phyloP scores from a whole-genome alignment of 2,113 vertebrate genomes.

The Ondatra zibethicus region DNA sequence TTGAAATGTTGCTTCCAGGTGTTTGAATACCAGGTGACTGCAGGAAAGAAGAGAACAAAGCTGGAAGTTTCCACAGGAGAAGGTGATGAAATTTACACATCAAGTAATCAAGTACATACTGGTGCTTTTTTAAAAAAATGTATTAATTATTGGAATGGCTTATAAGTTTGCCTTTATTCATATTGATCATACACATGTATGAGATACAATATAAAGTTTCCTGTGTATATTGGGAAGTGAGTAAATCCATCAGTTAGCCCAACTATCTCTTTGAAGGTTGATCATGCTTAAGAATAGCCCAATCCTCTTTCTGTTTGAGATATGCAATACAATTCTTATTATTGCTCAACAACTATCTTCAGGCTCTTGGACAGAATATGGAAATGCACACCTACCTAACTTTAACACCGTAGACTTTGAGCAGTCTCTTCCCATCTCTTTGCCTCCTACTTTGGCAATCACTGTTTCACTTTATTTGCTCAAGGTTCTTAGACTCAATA shows the following conservation, averaged over 20 bases:
- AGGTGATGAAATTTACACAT: background rate
- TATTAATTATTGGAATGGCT: background rate
- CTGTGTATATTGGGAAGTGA: too few relatives aligned
- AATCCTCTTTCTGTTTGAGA: background rate
- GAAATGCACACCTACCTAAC: background rate
- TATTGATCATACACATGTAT: background rate
- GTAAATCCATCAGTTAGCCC: background rate
- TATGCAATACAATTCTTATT: background rate
- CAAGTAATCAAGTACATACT: too few relatives aligned
- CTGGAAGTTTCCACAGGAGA: background rate
- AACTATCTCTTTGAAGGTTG: background rate
- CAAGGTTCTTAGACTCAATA: background rate
- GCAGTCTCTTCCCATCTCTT: background rate
- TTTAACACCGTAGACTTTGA: background rate
- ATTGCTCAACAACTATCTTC: background rate
- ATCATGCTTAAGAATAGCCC: too few relatives aligned
- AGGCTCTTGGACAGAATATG: background rate
- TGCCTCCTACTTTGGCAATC: background rate
- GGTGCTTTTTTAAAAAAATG: background rate
- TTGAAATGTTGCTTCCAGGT: background rate
- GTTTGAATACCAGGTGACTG: background rate
- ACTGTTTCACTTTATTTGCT: background rate
- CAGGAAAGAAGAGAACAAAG: background rate
- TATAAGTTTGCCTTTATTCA: background rate
- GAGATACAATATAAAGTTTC: background rate